These are phyloP conservation scores for Protonemura montana DNA, from an alignment of 2,888 invertebrate species.

Conservation along the genomic window DNA sequence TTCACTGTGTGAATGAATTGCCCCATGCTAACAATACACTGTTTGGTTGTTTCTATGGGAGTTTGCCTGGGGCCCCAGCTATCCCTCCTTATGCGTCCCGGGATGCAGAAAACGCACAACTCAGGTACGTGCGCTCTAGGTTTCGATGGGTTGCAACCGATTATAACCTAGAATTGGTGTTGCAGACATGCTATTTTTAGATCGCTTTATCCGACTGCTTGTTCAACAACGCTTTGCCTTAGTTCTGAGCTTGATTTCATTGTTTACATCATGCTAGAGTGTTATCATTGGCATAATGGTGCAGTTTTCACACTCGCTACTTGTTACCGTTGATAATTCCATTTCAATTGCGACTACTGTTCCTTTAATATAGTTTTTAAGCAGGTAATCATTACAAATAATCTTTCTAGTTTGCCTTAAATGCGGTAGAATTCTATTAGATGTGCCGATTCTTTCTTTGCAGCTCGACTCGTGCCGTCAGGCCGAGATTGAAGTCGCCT, in stretches of 20 bases:
- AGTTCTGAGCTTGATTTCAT: not conserved
- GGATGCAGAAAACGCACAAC: constrained; percentile 21
- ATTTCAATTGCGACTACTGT: too few relatives aligned
- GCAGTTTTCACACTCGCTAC: too few relatives aligned
- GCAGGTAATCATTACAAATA: too few relatives aligned
- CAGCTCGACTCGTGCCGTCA: constrained; percentile 60
- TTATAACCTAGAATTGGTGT: not conserved
- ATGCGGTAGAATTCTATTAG: too few relatives aligned
- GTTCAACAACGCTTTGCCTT: not conserved
- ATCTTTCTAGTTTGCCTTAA: too few relatives aligned
- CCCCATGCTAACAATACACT: constrained; percentile 28
- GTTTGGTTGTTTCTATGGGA: constrained; percentile 38
- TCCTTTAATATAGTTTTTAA: too few relatives aligned
- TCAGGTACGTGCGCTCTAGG: constrained; percentile 30
- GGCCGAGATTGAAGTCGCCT: constrained; percentile 67
- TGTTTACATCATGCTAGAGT: too few relatives aligned
- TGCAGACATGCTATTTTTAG: not conserved
- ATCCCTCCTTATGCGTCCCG: constrained; percentile 30
- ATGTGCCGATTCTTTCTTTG: not conserved
- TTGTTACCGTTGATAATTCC: too few relatives aligned
- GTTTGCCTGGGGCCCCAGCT: constrained; percentile 30
- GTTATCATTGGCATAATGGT: too few relatives aligned
- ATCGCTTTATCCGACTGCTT: not conserved
- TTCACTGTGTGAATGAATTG: not conserved
- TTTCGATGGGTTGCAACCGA: not conserved